Conservation (phyloP, 2,113 vertebrate species). For the Pao palembangensis region DNA sequence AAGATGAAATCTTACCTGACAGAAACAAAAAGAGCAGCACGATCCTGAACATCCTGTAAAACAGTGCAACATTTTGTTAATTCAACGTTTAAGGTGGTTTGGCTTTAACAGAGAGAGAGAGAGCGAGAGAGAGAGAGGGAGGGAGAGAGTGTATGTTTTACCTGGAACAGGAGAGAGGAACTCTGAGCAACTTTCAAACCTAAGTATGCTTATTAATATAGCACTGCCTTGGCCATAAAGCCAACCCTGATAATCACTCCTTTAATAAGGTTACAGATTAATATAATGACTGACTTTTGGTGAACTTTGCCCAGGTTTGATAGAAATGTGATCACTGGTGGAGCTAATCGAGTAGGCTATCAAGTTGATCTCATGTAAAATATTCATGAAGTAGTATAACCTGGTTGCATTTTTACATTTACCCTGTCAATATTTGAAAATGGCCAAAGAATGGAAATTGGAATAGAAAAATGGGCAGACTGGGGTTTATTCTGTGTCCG, state of each 20-base stretch:
- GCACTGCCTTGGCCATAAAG: slow-evolving; percentile 35
- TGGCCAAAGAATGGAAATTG: slow-evolving; percentile 6
- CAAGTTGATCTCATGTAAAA: not conserved
- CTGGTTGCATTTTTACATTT: too few relatives aligned
- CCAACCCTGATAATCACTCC: not conserved
- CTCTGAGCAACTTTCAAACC: slow-evolving; percentile 4
- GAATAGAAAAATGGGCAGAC: not conserved
- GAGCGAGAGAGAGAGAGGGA: too few relatives aligned
- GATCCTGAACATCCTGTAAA: slow-evolving; percentile 55
- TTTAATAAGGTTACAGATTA: slow-evolving; percentile 20
- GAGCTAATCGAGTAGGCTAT: not conserved
- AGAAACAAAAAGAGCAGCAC: slow-evolving; percentile 50
- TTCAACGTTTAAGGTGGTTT: not conserved
- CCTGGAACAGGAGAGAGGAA: slow-evolving; percentile 35
- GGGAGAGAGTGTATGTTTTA: slow-evolving; percentile 12
- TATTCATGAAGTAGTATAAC: not conserved
- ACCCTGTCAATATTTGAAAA: slow-evolving; percentile 23
- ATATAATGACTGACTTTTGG: slow-evolving; percentile 17
- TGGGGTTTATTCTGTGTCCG: not conserved
- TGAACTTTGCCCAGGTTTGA: slow-evolving; percentile 46
- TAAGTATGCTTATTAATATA: slow-evolving; percentile 10
- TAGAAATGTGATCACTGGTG: slow-evolving; percentile 1
- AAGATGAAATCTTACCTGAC: slow-evolving; percentile 50
- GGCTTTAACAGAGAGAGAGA: too few relatives aligned
- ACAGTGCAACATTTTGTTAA: not conserved